Percentiles rank a stretch among this genome's conserved stretches.
These are phyloP conservation scores for Ctenoplectra terminalis DNA, from an alignment of 1,140 invertebrate species.

Conservation along the genomic window DNA sequence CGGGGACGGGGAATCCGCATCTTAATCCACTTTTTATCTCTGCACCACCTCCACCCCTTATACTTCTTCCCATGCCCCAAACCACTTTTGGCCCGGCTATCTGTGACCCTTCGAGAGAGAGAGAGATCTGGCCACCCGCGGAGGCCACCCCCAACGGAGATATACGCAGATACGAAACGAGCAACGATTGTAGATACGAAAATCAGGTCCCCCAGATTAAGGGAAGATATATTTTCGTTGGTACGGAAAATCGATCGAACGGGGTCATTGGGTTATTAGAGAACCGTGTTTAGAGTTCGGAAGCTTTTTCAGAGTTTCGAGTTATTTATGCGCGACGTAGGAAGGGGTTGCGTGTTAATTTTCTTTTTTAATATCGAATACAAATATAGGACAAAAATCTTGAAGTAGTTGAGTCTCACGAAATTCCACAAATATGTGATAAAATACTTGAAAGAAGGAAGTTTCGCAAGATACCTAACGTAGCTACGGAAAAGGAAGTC, in stretches of 20 bases:
- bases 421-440: too few relatives aligned
- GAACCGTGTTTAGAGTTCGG: neutral
- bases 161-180: constrained; percentile 39
- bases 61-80: neutral
- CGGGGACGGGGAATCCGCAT: constrained; percentile 44
- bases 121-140: neutral
- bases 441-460: too few relatives aligned
- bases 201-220: constrained; percentile 30
- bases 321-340: too few relatives aligned
- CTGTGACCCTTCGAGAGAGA: neutral
- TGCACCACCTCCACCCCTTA: neutral
- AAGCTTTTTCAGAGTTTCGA: too few relatives aligned
- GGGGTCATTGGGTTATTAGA: neutral
- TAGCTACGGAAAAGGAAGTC: too few relatives aligned
- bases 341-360: too few relatives aligned
- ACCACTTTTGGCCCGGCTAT: neutral
- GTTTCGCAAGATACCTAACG: too few relatives aligned
- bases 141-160: neutral
- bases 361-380: too few relatives aligned
- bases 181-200: constrained; percentile 51
- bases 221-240: constrained; percentile 18
- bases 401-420: too few relatives aligned
- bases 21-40: constrained; percentile 70
- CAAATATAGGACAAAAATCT: too few relatives aligned
- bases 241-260: constrained; percentile 2